Evolutionary conservation across 2,113 vertebrate genomes (phyloP).

Genomic region (Vulpes vulpes): DNA sequence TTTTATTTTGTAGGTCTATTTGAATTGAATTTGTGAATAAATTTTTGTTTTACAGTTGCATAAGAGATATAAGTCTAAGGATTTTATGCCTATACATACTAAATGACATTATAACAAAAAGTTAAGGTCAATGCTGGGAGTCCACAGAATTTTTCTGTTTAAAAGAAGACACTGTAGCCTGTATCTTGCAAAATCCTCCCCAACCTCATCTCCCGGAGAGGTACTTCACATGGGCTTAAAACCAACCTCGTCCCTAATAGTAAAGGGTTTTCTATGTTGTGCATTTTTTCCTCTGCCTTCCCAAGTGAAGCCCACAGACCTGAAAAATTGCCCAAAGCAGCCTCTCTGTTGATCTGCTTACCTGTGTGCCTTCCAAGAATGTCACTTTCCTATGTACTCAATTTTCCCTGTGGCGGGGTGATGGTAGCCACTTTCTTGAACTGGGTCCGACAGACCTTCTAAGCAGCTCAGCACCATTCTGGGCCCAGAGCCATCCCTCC

Average conservation of each 20-base stretch:
- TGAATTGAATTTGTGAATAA: conserved; percentile 33
- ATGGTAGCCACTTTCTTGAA: not conserved
- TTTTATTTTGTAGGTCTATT: conserved; percentile 47
- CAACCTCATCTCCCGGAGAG: not conserved
- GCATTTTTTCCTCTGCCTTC: conserved; percentile 9
- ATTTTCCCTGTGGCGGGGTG: not conserved
- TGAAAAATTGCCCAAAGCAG: not conserved
- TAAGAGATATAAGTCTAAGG: not conserved
- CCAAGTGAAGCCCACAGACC: not conserved
- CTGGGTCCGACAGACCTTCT: not conserved
- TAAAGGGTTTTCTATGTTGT: not conserved
- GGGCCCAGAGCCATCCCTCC: not conserved
- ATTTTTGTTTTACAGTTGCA: not conserved
- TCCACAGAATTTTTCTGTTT: conserved; percentile 41
- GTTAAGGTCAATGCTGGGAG: not conserved
- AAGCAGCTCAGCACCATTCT: not conserved
- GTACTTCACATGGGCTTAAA: not conserved
- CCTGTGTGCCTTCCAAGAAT: not conserved
- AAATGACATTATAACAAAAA: conserved; percentile 43
- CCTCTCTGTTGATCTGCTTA: not conserved
- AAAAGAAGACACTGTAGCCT: not conserved
- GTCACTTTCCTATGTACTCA: not conserved
- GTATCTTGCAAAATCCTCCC: not conserved
- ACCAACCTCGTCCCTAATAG: not conserved
- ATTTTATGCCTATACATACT: conserved; percentile 7